Evolutionary conservation across 2,113 vertebrate species (phyloP).

Genomic region (Pterocles gutturalis): DNA sequence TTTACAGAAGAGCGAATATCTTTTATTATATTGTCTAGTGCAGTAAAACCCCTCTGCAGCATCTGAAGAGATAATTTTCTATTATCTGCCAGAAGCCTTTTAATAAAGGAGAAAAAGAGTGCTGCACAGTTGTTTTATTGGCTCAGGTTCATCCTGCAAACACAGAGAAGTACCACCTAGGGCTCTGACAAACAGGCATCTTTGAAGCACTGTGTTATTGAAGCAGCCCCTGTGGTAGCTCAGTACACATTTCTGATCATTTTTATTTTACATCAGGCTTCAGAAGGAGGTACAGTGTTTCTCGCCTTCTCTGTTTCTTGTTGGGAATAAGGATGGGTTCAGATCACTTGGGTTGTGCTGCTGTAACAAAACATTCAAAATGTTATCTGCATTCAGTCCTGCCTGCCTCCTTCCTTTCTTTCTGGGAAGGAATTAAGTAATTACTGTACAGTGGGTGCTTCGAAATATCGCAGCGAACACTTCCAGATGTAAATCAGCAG

Average conservation of each 20-base stretch:
- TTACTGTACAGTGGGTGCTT: background rate
- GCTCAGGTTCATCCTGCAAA: constrained; percentile 34
- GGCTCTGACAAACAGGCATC: constrained; percentile 29
- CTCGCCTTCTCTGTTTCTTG: background rate
- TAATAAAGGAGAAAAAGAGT: constrained; percentile 36
- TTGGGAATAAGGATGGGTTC: background rate
- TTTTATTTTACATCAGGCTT: background rate
- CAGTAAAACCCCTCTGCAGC: background rate
- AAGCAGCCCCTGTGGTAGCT: constrained; percentile 4
- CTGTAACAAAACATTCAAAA: background rate
- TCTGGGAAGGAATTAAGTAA: background rate
- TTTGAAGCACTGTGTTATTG: constrained; percentile 15
- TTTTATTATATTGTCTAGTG: background rate
- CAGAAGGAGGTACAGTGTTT: background rate
- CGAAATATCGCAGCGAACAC: background rate
- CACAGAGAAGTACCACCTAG: constrained; percentile 11
- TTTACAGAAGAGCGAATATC: background rate
- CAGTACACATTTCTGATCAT: background rate
- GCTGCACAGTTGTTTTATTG: constrained; percentile 23
- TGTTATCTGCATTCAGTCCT: background rate
- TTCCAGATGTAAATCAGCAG: background rate
- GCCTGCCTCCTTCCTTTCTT: background rate
- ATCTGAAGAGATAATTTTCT: constrained; percentile 38
- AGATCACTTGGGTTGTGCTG: background rate
- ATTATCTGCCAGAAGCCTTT: constrained; percentile 28